phyloP scores from a whole-genome alignment of 2,113 vertebrate species.

The Protobothrops mucrosquamatus region DNA sequence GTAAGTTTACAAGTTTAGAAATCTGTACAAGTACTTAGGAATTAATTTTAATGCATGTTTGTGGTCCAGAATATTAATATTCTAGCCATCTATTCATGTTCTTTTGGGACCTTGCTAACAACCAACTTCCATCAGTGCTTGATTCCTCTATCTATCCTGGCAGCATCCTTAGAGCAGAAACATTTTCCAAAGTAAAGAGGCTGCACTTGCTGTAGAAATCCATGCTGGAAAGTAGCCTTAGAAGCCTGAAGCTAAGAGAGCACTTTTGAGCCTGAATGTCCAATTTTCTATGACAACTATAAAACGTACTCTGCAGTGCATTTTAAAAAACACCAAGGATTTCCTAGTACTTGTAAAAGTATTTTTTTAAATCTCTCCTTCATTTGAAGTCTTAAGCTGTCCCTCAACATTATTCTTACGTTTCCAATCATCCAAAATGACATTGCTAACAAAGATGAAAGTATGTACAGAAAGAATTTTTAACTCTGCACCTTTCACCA shows the following conservation, averaged over 20 bases:
- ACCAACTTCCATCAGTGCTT: constrained; percentile 25
- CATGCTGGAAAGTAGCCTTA: constrained; percentile 56
- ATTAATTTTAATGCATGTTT: constrained; percentile 16
- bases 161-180: constrained; percentile 41
- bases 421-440: constrained; percentile 28
- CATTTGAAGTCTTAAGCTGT: constrained; percentile 40
- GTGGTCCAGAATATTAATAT: constrained; percentile 43
- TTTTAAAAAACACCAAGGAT: constrained; percentile 64
- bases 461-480: constrained; percentile 30
- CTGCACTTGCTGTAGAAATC: constrained; percentile 21
- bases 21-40: constrained; percentile 26
- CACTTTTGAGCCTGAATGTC: constrained; percentile 42
- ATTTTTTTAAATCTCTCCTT: constrained; percentile 55
- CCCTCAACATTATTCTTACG: constrained; percentile 26
- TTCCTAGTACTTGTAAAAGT: constrained; percentile 56
- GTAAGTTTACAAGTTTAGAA: constrained; percentile 2
- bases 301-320: constrained; percentile 41
- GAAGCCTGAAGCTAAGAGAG: constrained; percentile 65
- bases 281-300: constrained; percentile 52
- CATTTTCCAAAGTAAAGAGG: constrained; percentile 41
- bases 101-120: constrained; percentile 27
- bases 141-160: constrained; percentile 40
- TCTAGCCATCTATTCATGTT: constrained; percentile 28
- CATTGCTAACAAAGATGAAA: constrained; percentile 39
- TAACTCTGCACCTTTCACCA: neutral